Base-by-base conservation (phyloP, 2,888 invertebrate genomes). In the Ashinkailepas kermadecensis region DNA sequence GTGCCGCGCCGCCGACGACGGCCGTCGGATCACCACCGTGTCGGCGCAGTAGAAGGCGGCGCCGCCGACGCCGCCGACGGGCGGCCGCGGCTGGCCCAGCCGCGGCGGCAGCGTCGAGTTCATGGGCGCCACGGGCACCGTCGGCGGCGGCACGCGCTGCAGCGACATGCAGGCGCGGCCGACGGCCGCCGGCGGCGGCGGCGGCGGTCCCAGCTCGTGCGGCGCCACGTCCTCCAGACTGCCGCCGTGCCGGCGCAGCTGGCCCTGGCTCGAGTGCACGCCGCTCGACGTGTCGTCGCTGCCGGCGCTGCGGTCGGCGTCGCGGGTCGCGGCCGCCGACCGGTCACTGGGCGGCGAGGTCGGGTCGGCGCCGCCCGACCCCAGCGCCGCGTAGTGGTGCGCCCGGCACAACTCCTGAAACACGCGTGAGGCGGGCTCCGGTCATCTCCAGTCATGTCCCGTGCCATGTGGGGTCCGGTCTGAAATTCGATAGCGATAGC, bases 21-120 rank as follows among this genome's bases (percentile, higher is more conserved):
- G 39, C 18, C 70, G 70, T 18, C 70, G 70, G 70, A 70, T 70
- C 54, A 54, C 70, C 70, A 70, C 70, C 70, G 70, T 70, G 70
- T 70, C 70, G 18, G 70, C 70, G 39, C 70, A 54, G 54, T 70
- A 70, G 70, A 70, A 70, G 39, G 70, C 70, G 11, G 39, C 15
- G 6, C 70, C 25, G 70, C 8, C 39, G 59, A 11, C 15, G 15
- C 39, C 39, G 39, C 39, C 39, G 39, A 39, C 39, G 39, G 70
- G 9, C 70, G 39, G 54, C 54, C 18, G 9, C 67, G 67, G 23
- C 39, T 54, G 39, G 18, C 70, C 70, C 70, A 70, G 70, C 70
- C 70, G 70, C 39, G 70, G 70, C 70, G 70, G 70, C 70, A 70
- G 70, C 13, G 70, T 70, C 39, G 39, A 54, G 39, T 70, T 25